Evolutionary conservation across 2,888 invertebrate species (phyloP).

Genomic region (Theretra japonica): DNA sequence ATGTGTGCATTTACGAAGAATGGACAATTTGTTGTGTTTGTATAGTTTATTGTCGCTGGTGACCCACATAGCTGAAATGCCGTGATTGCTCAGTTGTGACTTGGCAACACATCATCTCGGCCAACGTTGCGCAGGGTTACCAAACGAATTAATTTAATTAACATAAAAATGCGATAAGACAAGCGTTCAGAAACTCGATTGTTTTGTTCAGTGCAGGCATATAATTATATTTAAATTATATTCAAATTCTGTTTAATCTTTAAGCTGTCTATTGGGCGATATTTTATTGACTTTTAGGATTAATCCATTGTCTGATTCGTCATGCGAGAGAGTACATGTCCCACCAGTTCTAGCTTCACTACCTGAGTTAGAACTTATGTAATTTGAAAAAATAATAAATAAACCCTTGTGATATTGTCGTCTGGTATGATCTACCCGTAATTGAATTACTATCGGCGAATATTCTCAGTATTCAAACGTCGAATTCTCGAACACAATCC

Average conservation of each 20-base stretch:
- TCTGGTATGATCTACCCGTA: no score
- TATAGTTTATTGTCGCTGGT: conserved; percentile 57
- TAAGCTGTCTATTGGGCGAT: no score
- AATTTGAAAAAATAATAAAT: no score
- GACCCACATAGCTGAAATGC: conserved; percentile 54
- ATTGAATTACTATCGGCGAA: no score
- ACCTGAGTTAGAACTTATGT: no score
- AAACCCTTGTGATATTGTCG: no score
- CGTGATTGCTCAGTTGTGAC: conserved; percentile 33
- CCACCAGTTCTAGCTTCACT: no score
- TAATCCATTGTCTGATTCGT: no score
- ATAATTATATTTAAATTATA: neutral
- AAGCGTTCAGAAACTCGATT: neutral
- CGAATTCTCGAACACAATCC: no score
- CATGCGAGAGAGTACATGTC: no score
- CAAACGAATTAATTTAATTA: conserved; percentile 5
- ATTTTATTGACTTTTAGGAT: no score
- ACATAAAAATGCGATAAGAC: conserved; percentile 17
- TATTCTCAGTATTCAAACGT: no score
- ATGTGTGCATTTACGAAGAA: neutral
- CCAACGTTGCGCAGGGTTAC: conserved; percentile 19
- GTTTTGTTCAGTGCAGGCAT: neutral
- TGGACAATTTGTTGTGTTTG: neutral
- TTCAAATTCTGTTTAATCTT: neutral
- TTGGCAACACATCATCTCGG: conserved; percentile 23